A percentile compares a stretch with the other conserved stretches of the same genome.
phyloP scores from a whole-genome alignment of 2,888 invertebrate genomes.

The Scaptomyza parva region DNA sequence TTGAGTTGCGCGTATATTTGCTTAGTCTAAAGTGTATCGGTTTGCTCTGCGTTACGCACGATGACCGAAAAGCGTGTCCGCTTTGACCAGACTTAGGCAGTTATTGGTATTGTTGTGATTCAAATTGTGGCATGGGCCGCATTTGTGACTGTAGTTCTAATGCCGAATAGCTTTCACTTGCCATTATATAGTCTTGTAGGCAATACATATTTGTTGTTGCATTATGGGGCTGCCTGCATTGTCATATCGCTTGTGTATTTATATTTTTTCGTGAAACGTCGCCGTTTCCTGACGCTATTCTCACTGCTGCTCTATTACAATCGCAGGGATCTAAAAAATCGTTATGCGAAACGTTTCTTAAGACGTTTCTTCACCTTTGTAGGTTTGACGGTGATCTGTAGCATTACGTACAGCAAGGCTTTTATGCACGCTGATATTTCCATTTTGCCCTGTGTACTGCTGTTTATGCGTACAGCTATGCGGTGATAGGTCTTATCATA shows the following conservation, averaged over 20 bases:
- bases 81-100: constrained; percentile 23
- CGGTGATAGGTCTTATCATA: constrained; percentile 59
- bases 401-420: constrained; percentile 1
- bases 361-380: constrained; percentile 36
- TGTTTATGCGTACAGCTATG: constrained; percentile 42
- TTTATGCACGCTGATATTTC: constrained; percentile 2
- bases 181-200: constrained; percentile 54
- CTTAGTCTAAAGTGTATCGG: constrained; percentile 65
- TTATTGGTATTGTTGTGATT: constrained; percentile 22
- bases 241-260: constrained; percentile 48
- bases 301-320: constrained; percentile 52
- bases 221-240: constrained; percentile 50
- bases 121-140: constrained; percentile 44
- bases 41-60: constrained; percentile 48
- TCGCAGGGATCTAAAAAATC: constrained; percentile 30
- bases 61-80: neutral
- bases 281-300: constrained; percentile 29
- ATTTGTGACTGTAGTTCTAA: constrained; percentile 27
- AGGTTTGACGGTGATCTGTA: constrained; percentile 18
- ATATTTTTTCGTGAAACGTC: constrained; percentile 54
- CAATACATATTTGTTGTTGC: constrained; percentile 52
- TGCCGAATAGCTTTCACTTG: constrained; percentile 24
- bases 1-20: constrained; percentile 65
- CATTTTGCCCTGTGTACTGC: constrained; percentile 9
- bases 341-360: constrained; percentile 26